Conservation (phyloP, 2,888 invertebrate genomes). For the Monopis laevigella region DNA sequence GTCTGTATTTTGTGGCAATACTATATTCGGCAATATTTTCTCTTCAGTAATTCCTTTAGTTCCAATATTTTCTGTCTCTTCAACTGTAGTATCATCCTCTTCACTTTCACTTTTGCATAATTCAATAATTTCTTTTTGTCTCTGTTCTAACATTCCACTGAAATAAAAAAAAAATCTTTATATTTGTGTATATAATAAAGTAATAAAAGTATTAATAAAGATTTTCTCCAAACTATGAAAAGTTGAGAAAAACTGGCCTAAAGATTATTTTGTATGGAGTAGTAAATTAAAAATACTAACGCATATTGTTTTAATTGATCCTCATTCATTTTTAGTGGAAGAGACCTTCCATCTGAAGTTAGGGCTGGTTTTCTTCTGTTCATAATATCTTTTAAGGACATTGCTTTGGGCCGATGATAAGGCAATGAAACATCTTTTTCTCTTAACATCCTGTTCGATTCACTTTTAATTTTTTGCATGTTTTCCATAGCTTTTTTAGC, state of each 20-base stretch:
- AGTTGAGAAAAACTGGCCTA: neutral
- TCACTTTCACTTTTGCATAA: conserved; percentile 80
- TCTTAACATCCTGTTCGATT: conserved; percentile 82
- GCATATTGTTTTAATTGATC: conserved; percentile 72
- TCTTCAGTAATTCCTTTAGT: conserved; percentile 20
- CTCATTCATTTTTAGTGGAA: conserved; percentile 71
- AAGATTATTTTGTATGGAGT: conserved; percentile 5
- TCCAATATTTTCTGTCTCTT: neutral
- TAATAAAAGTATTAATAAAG: no score
- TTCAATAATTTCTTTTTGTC: conserved; percentile 77
- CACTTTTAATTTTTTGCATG: conserved; percentile 81
- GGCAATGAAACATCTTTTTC: conserved; percentile 82
- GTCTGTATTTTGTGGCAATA: conserved; percentile 20
- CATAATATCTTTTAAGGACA: conserved; percentile 83
- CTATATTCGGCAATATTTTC: conserved; percentile 26
- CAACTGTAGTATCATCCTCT: conserved; percentile 13
- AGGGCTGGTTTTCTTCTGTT: conserved; percentile 44
- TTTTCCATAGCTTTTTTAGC: conserved; percentile 74
- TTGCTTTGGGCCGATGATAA: conserved; percentile 85
- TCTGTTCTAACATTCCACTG: conserved; percentile 74
- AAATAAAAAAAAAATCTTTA: conserved; percentile 19
- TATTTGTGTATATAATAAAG: conserved; percentile 3
- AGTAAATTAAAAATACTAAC: conserved; percentile 48
- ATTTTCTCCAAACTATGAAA: no score
- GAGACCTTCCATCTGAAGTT: conserved; percentile 47